Conservation (phyloP, 2,113 vertebrate species). For the Chaetops frenatus region DNA sequence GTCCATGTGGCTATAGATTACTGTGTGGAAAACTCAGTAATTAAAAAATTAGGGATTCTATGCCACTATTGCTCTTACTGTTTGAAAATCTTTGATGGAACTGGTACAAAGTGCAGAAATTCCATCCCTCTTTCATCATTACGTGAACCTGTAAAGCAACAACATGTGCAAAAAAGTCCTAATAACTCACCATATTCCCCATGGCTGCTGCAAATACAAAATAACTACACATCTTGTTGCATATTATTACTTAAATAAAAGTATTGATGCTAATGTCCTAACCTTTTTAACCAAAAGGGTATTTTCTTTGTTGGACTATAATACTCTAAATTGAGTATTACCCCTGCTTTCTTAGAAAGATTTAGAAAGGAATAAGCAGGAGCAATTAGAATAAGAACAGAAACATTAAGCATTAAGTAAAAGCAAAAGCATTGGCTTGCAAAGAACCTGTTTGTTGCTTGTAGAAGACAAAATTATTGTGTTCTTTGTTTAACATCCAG, state of each 20-base stretch:
- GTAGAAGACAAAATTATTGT: neutral
- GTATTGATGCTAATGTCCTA: neutral
- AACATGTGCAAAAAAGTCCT: neutral
- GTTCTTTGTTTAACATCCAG: neutral
- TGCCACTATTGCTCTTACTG: neutral
- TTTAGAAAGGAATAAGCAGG: constrained; percentile 52
- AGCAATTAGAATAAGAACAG: constrained; percentile 64
- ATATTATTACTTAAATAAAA: neutral
- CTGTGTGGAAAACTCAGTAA: neutral
- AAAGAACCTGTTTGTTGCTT: neutral
- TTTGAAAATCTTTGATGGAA: neutral
- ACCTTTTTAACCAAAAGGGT: neutral
- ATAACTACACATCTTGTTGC: neutral
- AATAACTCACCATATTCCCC: neutral
- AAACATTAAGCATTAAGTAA: constrained; percentile 10
- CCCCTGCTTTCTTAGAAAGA: constrained; percentile 31
- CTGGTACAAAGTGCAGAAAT: neutral
- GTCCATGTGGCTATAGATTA: neutral
- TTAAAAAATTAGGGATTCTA: neutral
- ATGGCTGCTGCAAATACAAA: neutral
- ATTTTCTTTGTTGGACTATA: constrained; percentile 4
- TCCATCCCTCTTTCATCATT: neutral
- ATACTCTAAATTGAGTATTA: constrained; percentile 55
- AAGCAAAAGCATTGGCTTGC: neutral
- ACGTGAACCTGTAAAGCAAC: neutral